phyloP scores from a whole-genome alignment of 2,888 invertebrate species.

The Opisthograptis luteolata region DNA sequence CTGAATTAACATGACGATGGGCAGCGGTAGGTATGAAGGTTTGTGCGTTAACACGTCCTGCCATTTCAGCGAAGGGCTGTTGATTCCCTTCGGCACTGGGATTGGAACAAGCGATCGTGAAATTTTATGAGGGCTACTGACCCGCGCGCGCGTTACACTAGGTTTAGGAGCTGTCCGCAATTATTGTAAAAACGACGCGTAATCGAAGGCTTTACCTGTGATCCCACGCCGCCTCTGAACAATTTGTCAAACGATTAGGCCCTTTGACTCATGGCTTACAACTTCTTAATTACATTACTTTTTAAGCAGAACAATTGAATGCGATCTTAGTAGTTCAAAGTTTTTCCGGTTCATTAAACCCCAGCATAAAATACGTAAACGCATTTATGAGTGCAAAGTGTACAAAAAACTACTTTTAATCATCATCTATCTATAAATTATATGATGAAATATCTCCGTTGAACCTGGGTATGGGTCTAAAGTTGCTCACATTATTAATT shows the following conservation, averaged over 20 bases:
- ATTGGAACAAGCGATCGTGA: conserved; percentile 57
- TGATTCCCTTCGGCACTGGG: conserved; percentile 49
- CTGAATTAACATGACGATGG: conserved; percentile 44
- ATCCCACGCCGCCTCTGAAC: conserved; percentile 50
- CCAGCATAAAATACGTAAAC: neutral
- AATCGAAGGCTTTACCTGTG: conserved; percentile 52
- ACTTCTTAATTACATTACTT: conserved; percentile 59
- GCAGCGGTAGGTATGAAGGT: conserved; percentile 26
- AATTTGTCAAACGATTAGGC: conserved; percentile 63
- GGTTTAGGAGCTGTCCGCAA: conserved; percentile 65
- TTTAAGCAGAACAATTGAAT: conserved; percentile 31
- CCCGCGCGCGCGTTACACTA: conserved; percentile 61
- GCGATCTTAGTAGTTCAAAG: conserved; percentile 7
- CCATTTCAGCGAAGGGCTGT: conserved; percentile 35
- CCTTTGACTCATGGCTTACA: too few relatives aligned
- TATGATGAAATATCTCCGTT: neutral
- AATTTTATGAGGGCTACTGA: conserved; percentile 73
- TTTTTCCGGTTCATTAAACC: neutral
- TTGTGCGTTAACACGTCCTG: conserved; percentile 36
- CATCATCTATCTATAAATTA: neutral
- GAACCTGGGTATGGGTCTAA: neutral
- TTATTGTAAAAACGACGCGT: conserved; percentile 66
- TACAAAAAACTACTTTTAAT: neutral
- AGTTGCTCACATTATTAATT: conserved; percentile 38
- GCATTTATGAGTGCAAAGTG: neutral